Conservation (phyloP, 2,888 invertebrate genomes). For the Stenurella melanura region DNA sequence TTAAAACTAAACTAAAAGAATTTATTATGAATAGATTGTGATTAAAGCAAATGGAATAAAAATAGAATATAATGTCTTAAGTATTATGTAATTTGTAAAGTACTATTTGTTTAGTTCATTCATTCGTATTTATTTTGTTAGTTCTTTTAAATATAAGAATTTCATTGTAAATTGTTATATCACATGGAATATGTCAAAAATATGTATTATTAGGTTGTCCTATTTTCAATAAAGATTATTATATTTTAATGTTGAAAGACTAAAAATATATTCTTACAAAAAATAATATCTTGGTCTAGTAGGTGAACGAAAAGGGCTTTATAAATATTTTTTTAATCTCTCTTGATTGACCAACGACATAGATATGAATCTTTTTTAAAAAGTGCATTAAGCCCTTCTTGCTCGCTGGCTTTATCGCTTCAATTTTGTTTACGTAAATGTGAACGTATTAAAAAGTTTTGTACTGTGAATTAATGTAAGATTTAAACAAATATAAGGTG, state of each 20-base stretch:
- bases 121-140: no score
- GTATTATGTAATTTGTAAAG: no score
- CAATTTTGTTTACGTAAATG: slow-evolving; percentile 18
- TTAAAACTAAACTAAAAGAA: no score
- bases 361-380: slow-evolving; percentile 5
- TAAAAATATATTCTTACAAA: slow-evolving; percentile 17
- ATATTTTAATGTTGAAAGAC: slow-evolving; percentile 33
- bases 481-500: slow-evolving; percentile 21
- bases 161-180: no score
- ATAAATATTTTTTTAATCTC: slow-evolving; percentile 10
- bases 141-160: no score
- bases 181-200: no score
- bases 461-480: slow-evolving; percentile 27
- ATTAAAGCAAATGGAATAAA: no score
- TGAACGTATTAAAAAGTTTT: slow-evolving; percentile 24
- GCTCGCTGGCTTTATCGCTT: neutral
- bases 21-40: no score
- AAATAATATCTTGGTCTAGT: neutral
- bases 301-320: slow-evolving; percentile 15
- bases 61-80: no score
- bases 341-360: slow-evolving; percentile 33
- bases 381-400: slow-evolving; percentile 17
- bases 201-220: no score
- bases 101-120: no score
- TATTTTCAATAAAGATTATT: no score